A percentile compares a stretch with the other conserved stretches of the same genome.
phyloP scores from a whole-genome alignment of 2,797 vertebrate species.

The Syncerus caffer region DNA sequence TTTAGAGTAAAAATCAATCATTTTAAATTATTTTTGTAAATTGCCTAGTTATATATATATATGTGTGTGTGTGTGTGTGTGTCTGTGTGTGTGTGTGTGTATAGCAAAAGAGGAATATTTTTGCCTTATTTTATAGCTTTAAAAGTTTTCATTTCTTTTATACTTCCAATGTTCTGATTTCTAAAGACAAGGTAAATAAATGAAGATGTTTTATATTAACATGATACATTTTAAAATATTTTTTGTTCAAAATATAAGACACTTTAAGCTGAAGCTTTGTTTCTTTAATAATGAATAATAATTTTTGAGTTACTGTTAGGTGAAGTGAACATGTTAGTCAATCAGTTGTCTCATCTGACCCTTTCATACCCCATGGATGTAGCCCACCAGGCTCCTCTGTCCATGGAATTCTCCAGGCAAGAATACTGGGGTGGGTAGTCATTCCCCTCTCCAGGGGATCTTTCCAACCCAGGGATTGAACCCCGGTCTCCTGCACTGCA shows the following conservation, averaged over 20 bases:
- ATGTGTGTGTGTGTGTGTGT: neutral
- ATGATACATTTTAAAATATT: conserved; percentile 46
- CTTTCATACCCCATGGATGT: neutral
- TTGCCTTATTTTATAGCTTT: conserved; percentile 5
- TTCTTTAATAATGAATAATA: conserved; percentile 4
- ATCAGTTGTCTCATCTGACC: neutral
- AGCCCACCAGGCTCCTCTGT: neutral
- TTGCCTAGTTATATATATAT: neutral
- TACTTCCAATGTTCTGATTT: conserved; percentile 13
- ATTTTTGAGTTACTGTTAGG: conserved; percentile 15
- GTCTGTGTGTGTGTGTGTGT: no score
- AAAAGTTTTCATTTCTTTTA: conserved; percentile 10
- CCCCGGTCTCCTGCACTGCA: neutral
- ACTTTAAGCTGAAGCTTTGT: neutral
- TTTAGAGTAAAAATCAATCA: conserved; percentile 33
- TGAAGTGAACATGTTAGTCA: neutral
- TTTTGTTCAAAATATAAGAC: conserved; percentile 15
- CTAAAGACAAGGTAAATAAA: neutral
- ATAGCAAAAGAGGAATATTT: neutral
- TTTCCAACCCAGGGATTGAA: neutral
- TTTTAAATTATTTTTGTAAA: conserved; percentile 46
- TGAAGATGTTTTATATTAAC: neutral
- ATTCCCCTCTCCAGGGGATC: neutral
- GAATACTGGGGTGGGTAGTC: neutral
- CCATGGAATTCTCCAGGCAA: neutral